Evolutionary conservation across 2,888 invertebrate species (phyloP), one percentile per base, ranked within the genome.

Genomic region (Apeira syringaria): DNA sequence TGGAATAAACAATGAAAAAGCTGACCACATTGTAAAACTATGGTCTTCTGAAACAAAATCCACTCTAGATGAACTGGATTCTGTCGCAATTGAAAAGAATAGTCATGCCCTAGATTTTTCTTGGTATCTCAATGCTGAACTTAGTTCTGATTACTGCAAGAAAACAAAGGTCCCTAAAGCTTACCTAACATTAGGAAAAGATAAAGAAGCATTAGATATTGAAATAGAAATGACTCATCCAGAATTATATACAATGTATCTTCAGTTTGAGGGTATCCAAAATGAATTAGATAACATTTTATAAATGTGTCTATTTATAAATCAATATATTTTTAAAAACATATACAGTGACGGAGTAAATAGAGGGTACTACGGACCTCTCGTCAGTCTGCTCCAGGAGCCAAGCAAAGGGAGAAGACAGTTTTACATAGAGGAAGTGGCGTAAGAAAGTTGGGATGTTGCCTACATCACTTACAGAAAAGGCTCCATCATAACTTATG

Each of bases 221-320:
- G 89, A 89, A 71, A 48, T 85, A 34, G 89, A 89, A 71, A 47
- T 85, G 9, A 78, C 79, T n/a, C 87, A 84, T 61, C 52, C 78
- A 9, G 87, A 88, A 53, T 60, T 88, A 4, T 74, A 88, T 61
- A 74, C 80, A 26, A 61, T 85, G 43, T 89, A 80, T 61, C 59
- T 87, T 7, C 85, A 88, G 58, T 74, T 87, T 65, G 89, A 88
- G 62, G 70, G 77, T 1, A 74, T 88, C 40, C 88, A 89, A 61
- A 83, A 74, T 75, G 87, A 88, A 64, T 62, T 89, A 45, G 89
- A 89, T 67, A 80, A 69, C 62, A 66, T 66, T 42, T 61, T 4
- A 24, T 24, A 24, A 7, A 9, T n/a, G 15, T 15, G 15, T 4
- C 15, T 15, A 15, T 15, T n/a, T n/a, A n/a, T n/a, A n/a, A n/a